phyloP scores from a whole-genome alignment of 2,888 invertebrate genomes.

The Diplazon laetatorius region DNA sequence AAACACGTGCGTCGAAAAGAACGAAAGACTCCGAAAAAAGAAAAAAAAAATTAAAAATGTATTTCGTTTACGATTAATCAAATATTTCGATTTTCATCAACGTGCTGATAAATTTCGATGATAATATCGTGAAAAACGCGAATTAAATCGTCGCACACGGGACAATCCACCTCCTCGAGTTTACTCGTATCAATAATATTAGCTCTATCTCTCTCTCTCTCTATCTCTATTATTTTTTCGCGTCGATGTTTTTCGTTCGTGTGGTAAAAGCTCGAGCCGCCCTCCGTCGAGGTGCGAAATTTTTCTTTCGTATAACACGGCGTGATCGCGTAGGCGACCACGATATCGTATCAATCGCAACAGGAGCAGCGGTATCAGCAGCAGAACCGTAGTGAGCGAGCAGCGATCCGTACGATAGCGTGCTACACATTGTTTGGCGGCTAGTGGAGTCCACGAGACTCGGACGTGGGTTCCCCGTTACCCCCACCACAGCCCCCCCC shows the following conservation, averaged over 20 bases:
- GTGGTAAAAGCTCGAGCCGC: too few relatives aligned
- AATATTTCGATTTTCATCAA: too few relatives aligned
- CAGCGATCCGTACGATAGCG: constrained; percentile 78
- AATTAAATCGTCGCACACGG: constrained; percentile 30
- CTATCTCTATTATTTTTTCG: too few relatives aligned
- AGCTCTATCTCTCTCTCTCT: constrained; percentile 17
- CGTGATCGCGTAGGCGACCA: constrained; percentile 32
- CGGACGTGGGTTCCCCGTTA: constrained; percentile 53
- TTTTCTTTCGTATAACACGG: constrained; percentile 47
- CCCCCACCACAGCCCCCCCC: constrained; percentile 45
- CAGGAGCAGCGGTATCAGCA: constrained; percentile 14
- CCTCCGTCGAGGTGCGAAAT: constrained; percentile 17
- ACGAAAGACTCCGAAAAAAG: too few relatives aligned
- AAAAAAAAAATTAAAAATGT: too few relatives aligned
- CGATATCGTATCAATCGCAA: constrained; percentile 20
- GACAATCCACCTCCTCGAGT: not conserved
- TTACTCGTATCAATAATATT: not conserved
- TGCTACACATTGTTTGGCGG: constrained; percentile 79
- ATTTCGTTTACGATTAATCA: too few relatives aligned
- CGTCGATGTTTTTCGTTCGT: too few relatives aligned
- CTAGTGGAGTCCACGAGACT: constrained; percentile 68
- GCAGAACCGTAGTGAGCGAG: constrained; percentile 61
- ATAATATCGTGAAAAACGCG: not conserved
- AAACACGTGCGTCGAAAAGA: not conserved
- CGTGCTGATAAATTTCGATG: too few relatives aligned